These are phyloP conservation scores for Masnerella sp. DNA, from an alignment of 2,888 invertebrate species.

Conservation along the genomic window DNA sequence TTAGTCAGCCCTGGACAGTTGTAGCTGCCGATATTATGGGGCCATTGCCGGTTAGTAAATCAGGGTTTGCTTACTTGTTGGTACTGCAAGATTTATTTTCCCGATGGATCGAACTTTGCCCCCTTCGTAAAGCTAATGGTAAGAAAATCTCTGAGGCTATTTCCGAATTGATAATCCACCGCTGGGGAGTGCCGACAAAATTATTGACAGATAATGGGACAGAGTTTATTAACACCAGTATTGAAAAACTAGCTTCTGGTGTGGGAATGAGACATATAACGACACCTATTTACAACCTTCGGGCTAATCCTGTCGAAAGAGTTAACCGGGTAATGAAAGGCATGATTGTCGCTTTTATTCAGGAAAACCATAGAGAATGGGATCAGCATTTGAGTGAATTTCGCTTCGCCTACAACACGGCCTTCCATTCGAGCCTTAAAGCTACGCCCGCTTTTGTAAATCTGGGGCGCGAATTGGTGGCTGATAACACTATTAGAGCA, in stretches of 20 bases:
- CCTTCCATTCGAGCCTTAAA: neutral
- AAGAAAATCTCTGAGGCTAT: constrained; percentile 25
- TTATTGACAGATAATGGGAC: constrained; percentile 62
- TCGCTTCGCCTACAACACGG: constrained; percentile 2
- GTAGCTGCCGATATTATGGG: constrained; percentile 58
- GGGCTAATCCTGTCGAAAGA: neutral
- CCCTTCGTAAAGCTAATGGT: constrained; percentile 30
- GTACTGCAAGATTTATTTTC: constrained; percentile 41
- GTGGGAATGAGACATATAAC: neutral
- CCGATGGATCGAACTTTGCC: constrained; percentile 32
- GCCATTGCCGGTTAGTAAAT: constrained; percentile 52
- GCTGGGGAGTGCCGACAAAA: constrained; percentile 57
- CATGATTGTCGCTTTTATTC: constrained; percentile 5
- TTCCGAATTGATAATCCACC: constrained; percentile 50
- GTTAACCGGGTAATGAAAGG: constrained; percentile 7
- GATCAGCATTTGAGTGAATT: neutral
- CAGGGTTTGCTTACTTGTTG: constrained; percentile 15
- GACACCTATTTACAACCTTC: neutral
- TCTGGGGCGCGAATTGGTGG: constrained; percentile 1
- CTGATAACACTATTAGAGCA: neutral
- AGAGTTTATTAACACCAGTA: constrained; percentile 47
- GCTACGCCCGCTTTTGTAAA: constrained; percentile 6
- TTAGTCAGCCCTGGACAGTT: neutral
- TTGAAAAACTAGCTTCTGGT: neutral
- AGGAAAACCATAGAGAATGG: neutral